Evolutionary conservation across 2,113 vertebrate species (phyloP).

Genomic region (Brachypteracias leptosomus): DNA sequence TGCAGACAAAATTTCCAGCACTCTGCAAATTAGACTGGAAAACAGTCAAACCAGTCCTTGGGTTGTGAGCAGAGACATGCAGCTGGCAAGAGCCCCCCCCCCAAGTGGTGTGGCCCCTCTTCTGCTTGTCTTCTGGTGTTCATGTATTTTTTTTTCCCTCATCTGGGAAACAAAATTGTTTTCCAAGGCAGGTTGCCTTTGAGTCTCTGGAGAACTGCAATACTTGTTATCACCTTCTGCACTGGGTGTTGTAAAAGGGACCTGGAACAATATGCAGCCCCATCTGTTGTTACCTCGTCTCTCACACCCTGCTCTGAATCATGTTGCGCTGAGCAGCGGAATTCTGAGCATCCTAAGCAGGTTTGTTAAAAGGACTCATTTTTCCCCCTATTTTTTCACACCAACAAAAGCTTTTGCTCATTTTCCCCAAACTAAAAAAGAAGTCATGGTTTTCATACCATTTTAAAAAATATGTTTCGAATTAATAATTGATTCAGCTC

Average conservation of each 20-base stretch:
- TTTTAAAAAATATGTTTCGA: neutral
- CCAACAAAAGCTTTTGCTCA: neutral
- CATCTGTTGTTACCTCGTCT: neutral
- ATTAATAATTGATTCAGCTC: neutral
- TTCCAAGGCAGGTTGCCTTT: neutral
- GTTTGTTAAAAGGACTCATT: neutral
- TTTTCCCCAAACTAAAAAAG: neutral
- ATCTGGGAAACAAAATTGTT: neutral
- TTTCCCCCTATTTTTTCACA: neutral
- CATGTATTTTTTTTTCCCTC: neutral
- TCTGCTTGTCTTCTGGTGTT: neutral
- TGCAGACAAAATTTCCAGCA: neutral
- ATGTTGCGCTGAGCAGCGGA: neutral
- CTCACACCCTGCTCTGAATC: neutral
- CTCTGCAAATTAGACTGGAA: neutral
- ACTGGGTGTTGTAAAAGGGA: neutral
- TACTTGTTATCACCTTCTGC: rapidly evolving
- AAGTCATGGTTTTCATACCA: neutral
- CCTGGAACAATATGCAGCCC: neutral
- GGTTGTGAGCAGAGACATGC: rapidly evolving
- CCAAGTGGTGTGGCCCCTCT: neutral
- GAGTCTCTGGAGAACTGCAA: neutral
- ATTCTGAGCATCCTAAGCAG: neutral
- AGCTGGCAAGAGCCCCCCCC: neutral
- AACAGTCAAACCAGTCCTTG: neutral